Base-by-base conservation (phyloP, 2,888 invertebrate species). In the Melieria crassipennis region DNA sequence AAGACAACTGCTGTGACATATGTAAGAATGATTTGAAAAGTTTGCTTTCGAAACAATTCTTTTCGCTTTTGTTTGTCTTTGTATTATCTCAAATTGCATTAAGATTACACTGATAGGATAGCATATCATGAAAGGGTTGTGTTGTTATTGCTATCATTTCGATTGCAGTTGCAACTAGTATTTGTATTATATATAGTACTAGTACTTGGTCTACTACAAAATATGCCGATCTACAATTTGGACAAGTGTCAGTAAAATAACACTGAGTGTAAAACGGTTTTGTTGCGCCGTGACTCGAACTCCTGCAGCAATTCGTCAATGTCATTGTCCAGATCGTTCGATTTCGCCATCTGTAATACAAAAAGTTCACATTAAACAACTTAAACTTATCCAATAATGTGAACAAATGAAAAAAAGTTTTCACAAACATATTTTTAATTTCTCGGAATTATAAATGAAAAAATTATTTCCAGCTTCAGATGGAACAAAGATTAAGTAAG, bases 221-320 rank as follows among this genome's bases (percentile, higher is more conserved):
- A 30, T 30, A 30, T 57, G 16, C 13, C 47, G 56, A 13, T 65
- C 65, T 71, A 71, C 5, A 56, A 30, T 5, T 46, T 63, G 52
- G 47, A 70, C 69, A 70, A 68, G 67, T 76, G 80, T 93, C 88
- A 98, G 89, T 98, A 98, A 89, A 98, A 99, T 84, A 95, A 91
- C 76, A 98, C 94, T 80, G 97, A 95, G 86, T 99, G 98, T 76
- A 99, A 89, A 81, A 99, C 92, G 74, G 95, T 90, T 84, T 97
- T 89, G 79, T 92, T 91, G 83, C 92, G 93, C 87, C 94, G 94
- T 65, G 92, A 91, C 88, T 99, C 99, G 88, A 98, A 98, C 78
- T 96, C 95, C 84, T 96, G 95, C 69, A 99, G 89, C 69, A 99
- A 89, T 88, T 98, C 97, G 88, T 99, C 98, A 82, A 99, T 97